A percentile compares a stretch with the other conserved stretches of the same genome.
These are phyloP conservation scores for Mus musculus DNA, from an alignment of 2,113 vertebrate genomes.

Conservation along the genomic window DNA sequence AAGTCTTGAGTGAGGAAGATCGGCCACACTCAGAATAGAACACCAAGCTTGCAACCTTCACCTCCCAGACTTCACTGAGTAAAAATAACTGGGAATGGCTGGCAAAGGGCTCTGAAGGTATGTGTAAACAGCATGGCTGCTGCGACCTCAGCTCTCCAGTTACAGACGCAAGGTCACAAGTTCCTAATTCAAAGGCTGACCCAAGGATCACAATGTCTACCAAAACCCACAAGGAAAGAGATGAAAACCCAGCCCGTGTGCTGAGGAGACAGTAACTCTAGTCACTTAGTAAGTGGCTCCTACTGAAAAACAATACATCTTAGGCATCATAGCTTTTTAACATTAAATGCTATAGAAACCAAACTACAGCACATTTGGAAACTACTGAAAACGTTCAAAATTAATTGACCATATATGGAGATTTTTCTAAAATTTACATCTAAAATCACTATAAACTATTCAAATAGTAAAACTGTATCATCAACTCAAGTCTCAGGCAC, in stretches of 20 bases:
- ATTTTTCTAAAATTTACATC: slow-evolving; percentile 24
- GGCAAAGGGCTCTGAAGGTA: slow-evolving; percentile 62
- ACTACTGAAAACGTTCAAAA: not conserved
- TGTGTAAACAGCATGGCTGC: slow-evolving; percentile 59
- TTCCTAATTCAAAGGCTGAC: slow-evolving; percentile 39
- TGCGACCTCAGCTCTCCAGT: slow-evolving; percentile 76
- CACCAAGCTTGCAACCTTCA: slow-evolving; percentile 63
- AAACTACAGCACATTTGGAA: slow-evolving; percentile 37
- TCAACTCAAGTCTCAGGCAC: not conserved
- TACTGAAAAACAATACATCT: slow-evolving; percentile 1
- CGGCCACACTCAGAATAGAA: slow-evolving; percentile 65
- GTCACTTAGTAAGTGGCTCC: not conserved
- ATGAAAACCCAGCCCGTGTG: not conserved
- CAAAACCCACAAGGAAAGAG: not conserved
- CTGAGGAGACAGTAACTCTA: not conserved
- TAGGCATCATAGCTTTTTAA: not conserved
- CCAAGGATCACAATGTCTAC: slow-evolving; percentile 10
- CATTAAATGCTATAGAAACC: not conserved
- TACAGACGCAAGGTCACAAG: slow-evolving; percentile 82
- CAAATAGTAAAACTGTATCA: not conserved
- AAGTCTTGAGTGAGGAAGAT: slow-evolving; percentile 63
- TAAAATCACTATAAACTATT: not conserved
- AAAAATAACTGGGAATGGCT: slow-evolving; percentile 89
- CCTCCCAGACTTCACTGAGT: slow-evolving; percentile 87
- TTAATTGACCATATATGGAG: not conserved